Evolutionary conservation across 2,888 invertebrate species (phyloP), one percentile per base, ranked within the genome.

Genomic region (Sesia apiformis): DNA sequence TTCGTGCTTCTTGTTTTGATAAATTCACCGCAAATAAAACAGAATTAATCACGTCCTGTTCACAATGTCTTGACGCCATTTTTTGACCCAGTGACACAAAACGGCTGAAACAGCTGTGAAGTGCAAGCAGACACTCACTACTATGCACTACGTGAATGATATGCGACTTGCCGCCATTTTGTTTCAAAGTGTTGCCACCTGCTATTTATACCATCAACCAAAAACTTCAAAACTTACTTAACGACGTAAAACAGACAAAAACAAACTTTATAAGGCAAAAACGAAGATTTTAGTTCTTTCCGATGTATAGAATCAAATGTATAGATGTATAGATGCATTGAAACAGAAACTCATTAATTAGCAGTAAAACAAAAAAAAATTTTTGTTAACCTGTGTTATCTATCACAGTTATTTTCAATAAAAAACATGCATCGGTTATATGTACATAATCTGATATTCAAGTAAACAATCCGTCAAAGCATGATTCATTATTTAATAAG

Each of bases 21-120:
- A 6, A 41, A 41, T 41, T 41, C 41, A 6, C 41, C 41, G 41
- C 41, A 41, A 41, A 41, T 52, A n/a, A 5, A 53, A 39, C 53
- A 53, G 43, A 53, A 53, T 43, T 42, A 53, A 46, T 53, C 39
- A 53, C 46, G 53, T 4, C 3, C 5, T 53, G 42, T 53, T 53
- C 40, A 38, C 53, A 53, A 38, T 53, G 23, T 49, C 6, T 53
- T 3, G 53, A 53, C 4, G 46, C 39, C 53, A 53, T 53, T 53
- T 53, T 53, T 5, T 41, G 5, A 41, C 41, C 5, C 41, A 5
- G 5, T 5, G 5, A 7, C 41, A 41, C 5, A 5, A 41, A 41
- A 7, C 5, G 5, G 41, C 1, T 7, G 7, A 1, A 1, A 7
- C 7, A 6, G 5, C 41, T 41, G 5, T 5, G 41, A 6, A 41